phyloP scores from a whole-genome alignment of 2,888 invertebrate genomes.

The Drosophila nr. medialis region DNA sequence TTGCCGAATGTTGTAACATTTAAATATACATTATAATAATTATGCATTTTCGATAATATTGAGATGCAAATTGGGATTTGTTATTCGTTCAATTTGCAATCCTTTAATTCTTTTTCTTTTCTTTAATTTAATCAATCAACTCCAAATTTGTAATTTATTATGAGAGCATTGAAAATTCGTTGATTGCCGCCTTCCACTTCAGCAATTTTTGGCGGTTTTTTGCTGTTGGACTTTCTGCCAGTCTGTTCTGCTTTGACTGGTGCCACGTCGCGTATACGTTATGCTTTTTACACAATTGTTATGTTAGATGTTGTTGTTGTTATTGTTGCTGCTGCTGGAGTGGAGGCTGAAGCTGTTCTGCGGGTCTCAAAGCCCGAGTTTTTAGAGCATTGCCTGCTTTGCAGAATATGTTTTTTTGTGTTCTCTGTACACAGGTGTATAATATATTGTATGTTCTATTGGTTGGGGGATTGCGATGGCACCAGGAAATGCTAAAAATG shows the following conservation, averaged over 20 bases:
- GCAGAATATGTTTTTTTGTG: conserved; percentile 37
- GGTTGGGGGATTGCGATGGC: conserved; percentile 43
- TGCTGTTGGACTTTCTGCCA: conserved; percentile 21
- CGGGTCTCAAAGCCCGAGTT: conserved; percentile 13
- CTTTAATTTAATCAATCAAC: background rate
- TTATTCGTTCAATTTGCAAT: background rate
- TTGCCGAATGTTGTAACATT: background rate
- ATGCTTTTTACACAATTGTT: conserved; percentile 70
- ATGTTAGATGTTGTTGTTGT: conserved; percentile 56
- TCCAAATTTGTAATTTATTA: background rate
- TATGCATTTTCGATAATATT: background rate
- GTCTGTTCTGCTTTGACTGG: conserved; percentile 28
- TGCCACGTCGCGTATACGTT: conserved; percentile 75
- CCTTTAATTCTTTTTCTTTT: background rate
- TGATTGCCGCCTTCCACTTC: conserved; percentile 18
- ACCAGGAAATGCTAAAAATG: conserved; percentile 69
- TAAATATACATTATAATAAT: background rate
- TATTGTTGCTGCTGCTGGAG: background rate
- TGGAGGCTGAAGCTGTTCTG: conserved; percentile 20
- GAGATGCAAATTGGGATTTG: background rate
- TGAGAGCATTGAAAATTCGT: conserved; percentile 33
- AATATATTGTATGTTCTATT: conserved; percentile 44
- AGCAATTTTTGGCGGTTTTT: conserved; percentile 32
- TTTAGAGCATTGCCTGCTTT: conserved; percentile 36
- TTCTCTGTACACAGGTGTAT: conserved; percentile 41